These are phyloP conservation scores for Blera fallax DNA, from an alignment of 2,888 invertebrate species.

Conservation along the genomic window DNA sequence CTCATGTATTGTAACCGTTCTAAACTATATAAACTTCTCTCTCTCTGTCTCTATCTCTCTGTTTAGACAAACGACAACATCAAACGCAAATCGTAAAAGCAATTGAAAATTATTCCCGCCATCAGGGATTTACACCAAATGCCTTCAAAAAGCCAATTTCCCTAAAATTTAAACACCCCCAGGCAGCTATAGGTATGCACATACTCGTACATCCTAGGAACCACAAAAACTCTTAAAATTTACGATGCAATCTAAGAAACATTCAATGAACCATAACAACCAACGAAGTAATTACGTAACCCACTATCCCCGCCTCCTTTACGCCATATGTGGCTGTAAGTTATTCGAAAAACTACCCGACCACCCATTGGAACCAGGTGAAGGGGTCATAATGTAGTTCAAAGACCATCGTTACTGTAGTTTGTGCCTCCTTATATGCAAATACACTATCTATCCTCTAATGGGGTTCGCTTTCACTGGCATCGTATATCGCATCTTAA, in stretches of 20 bases:
- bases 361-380: neutral
- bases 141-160: conserved; percentile 41
- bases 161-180: conserved; percentile 24
- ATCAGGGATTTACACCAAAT: conserved; percentile 38
- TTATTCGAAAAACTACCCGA: conserved; percentile 57
- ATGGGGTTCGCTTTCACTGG: conserved; percentile 5
- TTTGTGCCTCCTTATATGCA: conserved; percentile 42
- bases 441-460: conserved; percentile 24
- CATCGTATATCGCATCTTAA: conserved; percentile 54
- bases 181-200: too few relatives aligned
- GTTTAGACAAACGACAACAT: too few relatives aligned
- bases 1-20: too few relatives aligned
- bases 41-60: too few relatives aligned
- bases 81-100: conserved; percentile 23
- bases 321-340: conserved; percentile 60
- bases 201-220: conserved; percentile 4
- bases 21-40: too few relatives aligned
- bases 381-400: conserved; percentile 57
- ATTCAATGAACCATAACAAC: conserved; percentile 64
- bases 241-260: conserved; percentile 63
- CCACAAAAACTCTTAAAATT: conserved; percentile 41
- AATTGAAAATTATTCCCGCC: conserved; percentile 49
- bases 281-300: conserved; percentile 54
- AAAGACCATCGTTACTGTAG: conserved; percentile 39
- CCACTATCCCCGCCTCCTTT: conserved; percentile 11